phyloP scores from a whole-genome alignment of 2,113 vertebrate species.

The Leucoraja erinaceus region DNA sequence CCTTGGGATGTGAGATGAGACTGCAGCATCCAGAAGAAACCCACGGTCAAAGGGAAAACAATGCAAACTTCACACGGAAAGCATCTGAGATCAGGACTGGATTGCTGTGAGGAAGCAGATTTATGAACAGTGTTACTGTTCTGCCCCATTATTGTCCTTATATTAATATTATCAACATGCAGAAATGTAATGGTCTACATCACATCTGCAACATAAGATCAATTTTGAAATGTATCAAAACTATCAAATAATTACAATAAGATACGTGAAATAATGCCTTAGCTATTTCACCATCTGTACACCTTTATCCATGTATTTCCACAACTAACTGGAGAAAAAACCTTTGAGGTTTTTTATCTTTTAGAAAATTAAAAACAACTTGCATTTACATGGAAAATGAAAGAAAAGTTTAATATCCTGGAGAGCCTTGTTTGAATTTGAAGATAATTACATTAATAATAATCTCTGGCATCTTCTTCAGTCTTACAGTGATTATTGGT shows the following conservation, averaged over 20 bases:
- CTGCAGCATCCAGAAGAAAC: no score
- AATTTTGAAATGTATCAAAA: neutral
- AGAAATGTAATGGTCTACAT: neutral
- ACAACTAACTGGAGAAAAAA: neutral
- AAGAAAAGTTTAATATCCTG: neutral
- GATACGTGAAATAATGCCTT: neutral
- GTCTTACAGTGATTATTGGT: neutral
- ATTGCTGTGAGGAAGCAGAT: no score
- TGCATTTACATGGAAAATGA: conserved; percentile 3
- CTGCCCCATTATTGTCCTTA: neutral
- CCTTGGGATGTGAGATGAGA: no score
- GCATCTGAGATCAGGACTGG: no score
- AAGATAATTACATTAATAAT: neutral
- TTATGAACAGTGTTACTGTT: no score
- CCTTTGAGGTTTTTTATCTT: neutral
- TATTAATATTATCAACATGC: neutral
- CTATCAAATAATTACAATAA: neutral
- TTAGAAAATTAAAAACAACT: neutral
- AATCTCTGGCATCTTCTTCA: neutral
- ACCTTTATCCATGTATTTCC: neutral
- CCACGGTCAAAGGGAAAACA: no score
- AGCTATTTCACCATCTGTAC: neutral
- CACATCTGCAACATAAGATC: neutral
- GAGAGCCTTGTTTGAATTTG: neutral
- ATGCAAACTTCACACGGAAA: no score